These are phyloP conservation scores for Chionomys nivalis DNA, from an alignment of 2,113 vertebrate genomes.

Conservation along the genomic window DNA sequence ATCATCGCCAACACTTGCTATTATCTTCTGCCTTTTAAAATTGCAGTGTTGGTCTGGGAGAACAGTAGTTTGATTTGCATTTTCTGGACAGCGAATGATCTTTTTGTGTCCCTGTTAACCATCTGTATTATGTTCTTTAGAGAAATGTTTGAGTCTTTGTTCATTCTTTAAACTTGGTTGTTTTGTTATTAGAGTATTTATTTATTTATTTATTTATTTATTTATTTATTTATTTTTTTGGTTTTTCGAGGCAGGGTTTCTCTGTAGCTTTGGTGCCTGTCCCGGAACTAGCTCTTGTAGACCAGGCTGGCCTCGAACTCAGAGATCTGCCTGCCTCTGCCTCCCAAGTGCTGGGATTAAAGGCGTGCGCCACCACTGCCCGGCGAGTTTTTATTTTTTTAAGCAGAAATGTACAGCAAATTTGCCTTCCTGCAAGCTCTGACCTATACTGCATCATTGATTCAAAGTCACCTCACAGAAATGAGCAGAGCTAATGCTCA, in stretches of 20 bases:
- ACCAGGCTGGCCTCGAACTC: no score
- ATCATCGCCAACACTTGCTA: not conserved
- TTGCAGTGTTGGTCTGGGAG: not conserved
- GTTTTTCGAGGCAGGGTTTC: no score
- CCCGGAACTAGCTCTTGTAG: no score
- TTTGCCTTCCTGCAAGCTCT: not conserved
- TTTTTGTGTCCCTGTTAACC: not conserved
- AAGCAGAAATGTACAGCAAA: not conserved
- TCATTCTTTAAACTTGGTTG: not conserved
- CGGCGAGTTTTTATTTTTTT: no score
- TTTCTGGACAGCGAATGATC: not conserved
- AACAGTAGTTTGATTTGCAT: not conserved
- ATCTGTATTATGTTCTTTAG: not conserved
- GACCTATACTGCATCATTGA: not conserved
- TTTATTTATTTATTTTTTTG: no score
- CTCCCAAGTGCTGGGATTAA: no score
- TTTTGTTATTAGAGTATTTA: not conserved
- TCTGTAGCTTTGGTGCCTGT: no score
- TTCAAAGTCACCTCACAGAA: not conserved
- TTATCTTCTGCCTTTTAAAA: not conserved
- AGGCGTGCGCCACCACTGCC: no score
- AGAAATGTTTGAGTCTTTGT: not conserved
- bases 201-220: no score
- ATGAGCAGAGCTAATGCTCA: not conserved
- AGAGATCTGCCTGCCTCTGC: no score